Evolutionary conservation across 2,113 vertebrate genomes (phyloP).

Genomic region (Charina bottae): DNA sequence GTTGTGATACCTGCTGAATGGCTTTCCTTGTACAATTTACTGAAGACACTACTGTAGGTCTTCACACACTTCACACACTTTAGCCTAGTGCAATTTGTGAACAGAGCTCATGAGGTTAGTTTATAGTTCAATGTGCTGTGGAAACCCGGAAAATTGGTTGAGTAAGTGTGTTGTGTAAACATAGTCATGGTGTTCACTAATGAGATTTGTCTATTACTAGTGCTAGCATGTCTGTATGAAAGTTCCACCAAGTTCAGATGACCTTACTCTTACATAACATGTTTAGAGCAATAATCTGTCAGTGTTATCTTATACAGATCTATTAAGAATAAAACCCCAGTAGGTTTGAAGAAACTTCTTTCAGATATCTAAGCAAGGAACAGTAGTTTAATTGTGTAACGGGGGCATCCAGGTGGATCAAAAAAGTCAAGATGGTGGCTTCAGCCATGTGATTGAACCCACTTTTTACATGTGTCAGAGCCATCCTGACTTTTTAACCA

Average conservation of each 20-base stretch:
- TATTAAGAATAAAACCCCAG: not conserved
- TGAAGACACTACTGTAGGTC: not conserved
- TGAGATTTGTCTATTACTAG: not conserved
- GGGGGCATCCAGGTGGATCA: not conserved
- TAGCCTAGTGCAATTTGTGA: not conserved
- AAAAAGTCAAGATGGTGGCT: not conserved
- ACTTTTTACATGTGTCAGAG: not conserved
- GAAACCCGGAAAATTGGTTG: not conserved
- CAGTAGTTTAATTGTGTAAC: not conserved
- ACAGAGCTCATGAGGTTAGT: not conserved
- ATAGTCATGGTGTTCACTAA: not conserved
- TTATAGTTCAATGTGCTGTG: not conserved
- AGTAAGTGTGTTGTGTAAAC: not conserved
- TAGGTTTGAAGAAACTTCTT: not conserved
- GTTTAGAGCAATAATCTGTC: not conserved
- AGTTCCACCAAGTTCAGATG: not conserved
- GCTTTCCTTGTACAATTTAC: not conserved
- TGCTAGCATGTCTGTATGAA: not conserved
- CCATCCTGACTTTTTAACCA: not conserved
- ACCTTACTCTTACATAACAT: not conserved
- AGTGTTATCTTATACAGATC: not conserved
- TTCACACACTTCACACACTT: too few relatives aligned
- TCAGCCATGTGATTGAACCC: not conserved
- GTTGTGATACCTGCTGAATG: not conserved
- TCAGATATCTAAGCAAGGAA: not conserved